A percentile compares a stretch with the other conserved stretches of the same genome.
These are phyloP conservation scores for Numida meleagris DNA, from an alignment of 2,113 vertebrate genomes.

Conservation along the genomic window DNA sequence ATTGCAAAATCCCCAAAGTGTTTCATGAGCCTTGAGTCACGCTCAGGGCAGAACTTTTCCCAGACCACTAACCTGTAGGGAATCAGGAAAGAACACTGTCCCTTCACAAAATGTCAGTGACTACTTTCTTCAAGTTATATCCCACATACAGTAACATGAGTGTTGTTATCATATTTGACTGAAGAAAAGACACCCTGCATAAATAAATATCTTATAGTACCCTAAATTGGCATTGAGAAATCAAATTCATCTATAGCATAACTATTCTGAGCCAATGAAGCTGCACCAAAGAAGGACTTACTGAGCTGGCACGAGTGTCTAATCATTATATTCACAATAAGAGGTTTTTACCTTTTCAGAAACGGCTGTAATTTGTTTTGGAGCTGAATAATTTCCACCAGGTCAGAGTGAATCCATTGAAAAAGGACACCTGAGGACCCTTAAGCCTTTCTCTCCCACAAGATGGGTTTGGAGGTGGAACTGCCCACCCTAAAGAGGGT, in stretches of 20 bases:
- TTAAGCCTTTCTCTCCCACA: neutral
- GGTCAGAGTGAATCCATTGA: constrained; percentile 32
- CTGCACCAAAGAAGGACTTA: neutral
- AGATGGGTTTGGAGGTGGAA: constrained; percentile 31
- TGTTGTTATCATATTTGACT: neutral
- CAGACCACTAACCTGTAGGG: neutral
- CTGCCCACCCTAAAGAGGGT: neutral
- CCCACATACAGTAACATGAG: neutral
- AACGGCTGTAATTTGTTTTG: constrained; percentile 46
- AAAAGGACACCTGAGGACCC: constrained; percentile 37
- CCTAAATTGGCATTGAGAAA: neutral
- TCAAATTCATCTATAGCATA: neutral
- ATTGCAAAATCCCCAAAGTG: neutral
- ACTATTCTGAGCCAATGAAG: neutral
- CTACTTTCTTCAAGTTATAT: neutral
- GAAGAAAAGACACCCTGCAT: neutral
- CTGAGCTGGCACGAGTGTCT: constrained; percentile 26
- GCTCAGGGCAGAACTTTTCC: neutral
- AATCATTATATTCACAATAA: neutral
- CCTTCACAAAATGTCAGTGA: neutral
- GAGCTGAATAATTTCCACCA: constrained; percentile 38
- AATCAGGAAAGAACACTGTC: neutral
- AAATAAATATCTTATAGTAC: neutral
- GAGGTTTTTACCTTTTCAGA: constrained; percentile 33
- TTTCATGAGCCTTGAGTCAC: constrained; percentile 37